Conservation (phyloP, 2,797 vertebrate species). For the Manis crassicaudata region DNA sequence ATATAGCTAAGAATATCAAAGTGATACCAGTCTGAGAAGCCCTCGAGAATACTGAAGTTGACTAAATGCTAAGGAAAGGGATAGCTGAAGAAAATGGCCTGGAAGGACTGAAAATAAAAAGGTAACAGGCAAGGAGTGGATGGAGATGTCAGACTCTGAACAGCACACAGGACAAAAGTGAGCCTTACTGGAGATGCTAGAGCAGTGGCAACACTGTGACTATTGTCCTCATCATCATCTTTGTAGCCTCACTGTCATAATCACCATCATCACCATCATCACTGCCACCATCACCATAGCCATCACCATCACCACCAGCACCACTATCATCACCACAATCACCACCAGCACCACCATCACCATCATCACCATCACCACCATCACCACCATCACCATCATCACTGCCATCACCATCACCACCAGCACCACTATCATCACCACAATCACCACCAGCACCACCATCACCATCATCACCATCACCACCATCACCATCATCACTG, state of each 20-base stretch:
- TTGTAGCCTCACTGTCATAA: no score
- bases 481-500: no score
- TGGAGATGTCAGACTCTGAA: neutral
- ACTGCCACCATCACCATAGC: neutral
- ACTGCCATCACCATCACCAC: no score
- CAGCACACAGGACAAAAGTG: neutral
- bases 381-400: no score
- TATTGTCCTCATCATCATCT: accelerated
- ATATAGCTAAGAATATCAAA: neutral
- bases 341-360: neutral
- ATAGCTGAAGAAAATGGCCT: neutral
- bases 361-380: neutral
- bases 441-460: no score
- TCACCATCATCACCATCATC: neutral
- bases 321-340: no score
- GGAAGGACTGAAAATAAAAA: neutral
- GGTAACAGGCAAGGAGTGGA: neutral
- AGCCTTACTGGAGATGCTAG: neutral
- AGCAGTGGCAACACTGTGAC: neutral
- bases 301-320: neutral
- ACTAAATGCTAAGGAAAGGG: neutral
- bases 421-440: no score
- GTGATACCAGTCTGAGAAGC: neutral
- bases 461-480: neutral
- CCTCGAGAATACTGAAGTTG: neutral